Evolutionary conservation across 2,888 invertebrate genomes (phyloP).

Genomic region (Stictocephala bisonia): DNA sequence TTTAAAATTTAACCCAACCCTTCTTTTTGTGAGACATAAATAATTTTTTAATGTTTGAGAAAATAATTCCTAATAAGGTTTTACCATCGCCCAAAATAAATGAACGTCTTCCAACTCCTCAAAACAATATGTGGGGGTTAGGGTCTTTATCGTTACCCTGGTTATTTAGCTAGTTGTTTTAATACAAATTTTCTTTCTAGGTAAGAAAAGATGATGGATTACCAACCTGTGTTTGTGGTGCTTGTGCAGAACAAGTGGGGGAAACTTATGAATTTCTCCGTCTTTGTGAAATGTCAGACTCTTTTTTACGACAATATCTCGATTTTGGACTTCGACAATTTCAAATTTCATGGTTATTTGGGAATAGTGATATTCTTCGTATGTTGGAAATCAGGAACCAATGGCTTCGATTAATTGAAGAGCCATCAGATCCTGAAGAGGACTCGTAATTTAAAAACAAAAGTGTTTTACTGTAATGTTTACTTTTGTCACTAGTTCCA

Average conservation of each 20-base stretch:
- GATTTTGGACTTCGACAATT: constrained; percentile 27
- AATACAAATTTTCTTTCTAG: background rate
- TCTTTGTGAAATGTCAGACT: constrained; percentile 32
- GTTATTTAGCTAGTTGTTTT: background rate
- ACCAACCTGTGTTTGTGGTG: background rate
- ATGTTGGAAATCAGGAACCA: too few relatives aligned
- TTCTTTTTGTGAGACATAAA: too few relatives aligned
- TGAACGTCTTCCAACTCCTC: too few relatives aligned
- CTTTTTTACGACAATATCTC: constrained; percentile 15
- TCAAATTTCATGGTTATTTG: constrained; percentile 20
- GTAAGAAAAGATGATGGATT: constrained; percentile 26
- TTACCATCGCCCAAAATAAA: too few relatives aligned
- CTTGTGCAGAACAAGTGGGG: constrained; percentile 3
- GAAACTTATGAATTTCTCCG: constrained; percentile 21
- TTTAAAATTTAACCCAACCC: too few relatives aligned
- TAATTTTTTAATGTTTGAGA: too few relatives aligned
- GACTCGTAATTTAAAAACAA: too few relatives aligned
- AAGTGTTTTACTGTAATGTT: too few relatives aligned
- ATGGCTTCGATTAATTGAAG: too few relatives aligned
- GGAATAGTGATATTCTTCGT: constrained; percentile 8
- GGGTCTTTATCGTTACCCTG: background rate
- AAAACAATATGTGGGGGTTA: background rate
- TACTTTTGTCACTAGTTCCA: too few relatives aligned
- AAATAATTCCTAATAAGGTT: too few relatives aligned
- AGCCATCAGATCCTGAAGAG: too few relatives aligned